phyloP scores from a whole-genome alignment of 1,140 invertebrate species.

The Monomorium pharaonis region DNA sequence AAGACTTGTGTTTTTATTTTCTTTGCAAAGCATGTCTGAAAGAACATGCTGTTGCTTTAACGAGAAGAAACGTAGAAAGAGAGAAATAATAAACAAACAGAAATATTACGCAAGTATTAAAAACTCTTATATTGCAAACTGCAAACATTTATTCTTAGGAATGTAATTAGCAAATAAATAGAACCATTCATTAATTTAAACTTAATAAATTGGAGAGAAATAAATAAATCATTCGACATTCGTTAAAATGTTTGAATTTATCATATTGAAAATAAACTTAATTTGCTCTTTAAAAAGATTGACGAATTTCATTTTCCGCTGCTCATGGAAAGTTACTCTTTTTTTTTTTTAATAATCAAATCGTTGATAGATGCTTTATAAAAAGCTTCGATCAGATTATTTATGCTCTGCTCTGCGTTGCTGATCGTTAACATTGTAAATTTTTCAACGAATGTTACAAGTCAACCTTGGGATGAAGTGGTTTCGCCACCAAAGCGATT shows the following conservation, averaged over 20 bases:
- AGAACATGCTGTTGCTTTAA: neutral
- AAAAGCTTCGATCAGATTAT: constrained; percentile 20
- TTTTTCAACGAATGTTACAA: constrained; percentile 26
- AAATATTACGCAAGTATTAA: neutral
- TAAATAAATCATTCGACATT: neutral
- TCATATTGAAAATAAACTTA: neutral
- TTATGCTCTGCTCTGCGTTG: neutral
- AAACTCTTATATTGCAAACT: neutral
- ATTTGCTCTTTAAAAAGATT: neutral
- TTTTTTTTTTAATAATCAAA: neutral
- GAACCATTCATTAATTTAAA: neutral
- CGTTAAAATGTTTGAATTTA: neutral
- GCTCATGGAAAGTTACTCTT: neutral
- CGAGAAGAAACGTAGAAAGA: neutral
- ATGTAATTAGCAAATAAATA: neutral
- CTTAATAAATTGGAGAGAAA: neutral
- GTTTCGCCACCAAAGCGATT: constrained; percentile 3
- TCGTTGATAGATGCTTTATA: neutral
- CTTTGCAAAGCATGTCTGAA: neutral
- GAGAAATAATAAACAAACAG: neutral
- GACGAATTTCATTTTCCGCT: neutral
- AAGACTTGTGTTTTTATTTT: neutral
- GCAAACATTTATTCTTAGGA: neutral
- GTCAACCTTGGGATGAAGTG: neutral
- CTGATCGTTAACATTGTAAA: constrained; percentile 33